Base-by-base conservation (phyloP, 2,797 vertebrate species). In the Sorex maritimensis region DNA sequence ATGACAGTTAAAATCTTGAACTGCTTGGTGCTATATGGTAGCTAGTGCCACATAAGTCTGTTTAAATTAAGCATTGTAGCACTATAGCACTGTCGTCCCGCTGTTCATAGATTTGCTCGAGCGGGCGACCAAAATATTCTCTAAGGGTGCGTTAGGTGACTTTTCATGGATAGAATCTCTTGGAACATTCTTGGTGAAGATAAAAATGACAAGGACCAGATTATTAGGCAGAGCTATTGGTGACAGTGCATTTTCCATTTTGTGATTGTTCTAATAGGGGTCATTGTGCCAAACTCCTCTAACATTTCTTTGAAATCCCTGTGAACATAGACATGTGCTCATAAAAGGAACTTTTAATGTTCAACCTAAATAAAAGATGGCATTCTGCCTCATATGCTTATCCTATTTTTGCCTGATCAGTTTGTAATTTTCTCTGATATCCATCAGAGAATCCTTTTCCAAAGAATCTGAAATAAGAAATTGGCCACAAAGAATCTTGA, bases 391-490 rank as follows among this genome's bases (percentile, higher is more conserved):
- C 44, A 9, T 83, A 69, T 38, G 52, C 58, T 19, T 7, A 26
- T 61, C 80, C 28, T 17, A 80, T 69, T 86, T 28, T 61, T 63
- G 14, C 68, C 38, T 68, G 13, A 55, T 75, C 44, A 85, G 6
- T 63, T 92, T 84, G 46, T 38, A 12, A 41, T 85, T 82, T 69
- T 21, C 24, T 85, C 41, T 28, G 15, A 5, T 72, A 21, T 61
- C 61, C 92, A 79, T 81, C 86, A 79, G 49, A 84, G 14, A 86
- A 15, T 52, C 4, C 49, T 77, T 1, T 55, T 38, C 30, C 61
- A 90, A 79, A 91, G 55, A 86, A 61, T 68, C n/a, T 71, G 52
- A 85, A 72, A 82, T 89, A 87, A 12, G 52, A 75, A 68, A 58
- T 82, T 68, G 38, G 17, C 90, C 41, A 61, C 30, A 65, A 93